Evolutionary conservation across 2,888 invertebrate species (phyloP).

Genomic region (Hemaris fuciformis): DNA sequence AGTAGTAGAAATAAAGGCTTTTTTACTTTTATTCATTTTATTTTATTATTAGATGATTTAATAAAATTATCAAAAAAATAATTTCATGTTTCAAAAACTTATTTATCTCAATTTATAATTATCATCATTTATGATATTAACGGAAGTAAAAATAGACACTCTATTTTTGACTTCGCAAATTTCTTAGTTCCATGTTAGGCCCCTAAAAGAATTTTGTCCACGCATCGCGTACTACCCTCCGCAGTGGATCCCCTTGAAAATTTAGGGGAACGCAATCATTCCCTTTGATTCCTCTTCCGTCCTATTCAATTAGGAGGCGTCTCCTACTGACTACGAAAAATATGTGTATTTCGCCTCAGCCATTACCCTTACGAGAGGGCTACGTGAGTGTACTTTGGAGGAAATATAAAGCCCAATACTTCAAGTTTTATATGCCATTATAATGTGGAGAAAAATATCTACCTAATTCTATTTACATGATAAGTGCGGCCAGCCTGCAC

Average conservation of each 20-base stretch:
- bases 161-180: too few relatives aligned
- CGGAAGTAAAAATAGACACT: too few relatives aligned
- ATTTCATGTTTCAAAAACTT: too few relatives aligned
- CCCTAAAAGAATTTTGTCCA: slow-evolving; percentile 74
- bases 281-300: slow-evolving; percentile 77
- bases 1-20: too few relatives aligned
- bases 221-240: slow-evolving; percentile 69
- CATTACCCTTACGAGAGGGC: slow-evolving; percentile 13
- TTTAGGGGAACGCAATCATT: slow-evolving; percentile 76
- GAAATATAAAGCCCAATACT: neutral
- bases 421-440: neutral
- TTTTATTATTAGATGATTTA: too few relatives aligned
- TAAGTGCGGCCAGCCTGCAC: too few relatives aligned
- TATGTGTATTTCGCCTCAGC: slow-evolving; percentile 32
- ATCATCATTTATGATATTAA: too few relatives aligned
- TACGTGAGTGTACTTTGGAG: neutral
- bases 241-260: slow-evolving; percentile 62
- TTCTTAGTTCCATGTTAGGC: slow-evolving; percentile 34
- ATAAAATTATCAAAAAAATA: too few relatives aligned
- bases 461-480: too few relatives aligned
- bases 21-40: too few relatives aligned
- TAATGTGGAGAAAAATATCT: too few relatives aligned
- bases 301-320: slow-evolving; percentile 79
- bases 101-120: too few relatives aligned
- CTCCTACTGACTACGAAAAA: slow-evolving; percentile 64